phyloP scores from a whole-genome alignment of 2,888 invertebrate genomes.

The Willowsia nigromaculata region DNA sequence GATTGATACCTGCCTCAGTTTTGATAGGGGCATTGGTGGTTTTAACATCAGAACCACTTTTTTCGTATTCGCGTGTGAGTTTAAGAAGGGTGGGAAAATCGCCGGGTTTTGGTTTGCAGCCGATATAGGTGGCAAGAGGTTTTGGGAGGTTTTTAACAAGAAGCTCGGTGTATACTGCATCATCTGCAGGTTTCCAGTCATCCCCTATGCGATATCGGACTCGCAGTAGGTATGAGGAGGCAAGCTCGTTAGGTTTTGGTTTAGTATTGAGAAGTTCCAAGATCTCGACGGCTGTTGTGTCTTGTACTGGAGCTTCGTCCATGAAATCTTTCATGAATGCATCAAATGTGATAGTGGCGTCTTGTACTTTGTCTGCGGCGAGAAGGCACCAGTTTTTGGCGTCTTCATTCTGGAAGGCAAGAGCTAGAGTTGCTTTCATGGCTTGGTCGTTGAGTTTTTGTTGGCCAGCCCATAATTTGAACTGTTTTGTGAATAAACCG shows the following conservation, averaged over 20 bases:
- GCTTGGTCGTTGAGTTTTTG: background rate
- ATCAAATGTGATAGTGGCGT: background rate
- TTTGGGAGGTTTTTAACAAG: no score
- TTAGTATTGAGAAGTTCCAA: background rate
- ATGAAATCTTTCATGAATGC: background rate
- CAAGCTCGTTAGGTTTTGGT: background rate
- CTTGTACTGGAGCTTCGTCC: background rate
- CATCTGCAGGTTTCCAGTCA: constrained; percentile 19
- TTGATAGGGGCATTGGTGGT: background rate
- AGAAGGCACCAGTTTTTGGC: background rate
- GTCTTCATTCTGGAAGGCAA: constrained; percentile 18
- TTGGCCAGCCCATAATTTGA: no score
- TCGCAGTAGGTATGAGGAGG: constrained; percentile 2
- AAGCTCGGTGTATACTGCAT: background rate
- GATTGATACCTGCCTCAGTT: background rate
- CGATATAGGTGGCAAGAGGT: constrained; percentile 5
- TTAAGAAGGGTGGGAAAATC: background rate
- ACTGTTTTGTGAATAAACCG: background rate
- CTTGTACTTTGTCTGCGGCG: background rate
- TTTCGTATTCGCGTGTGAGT: constrained; percentile 2
- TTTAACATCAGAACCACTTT: background rate
- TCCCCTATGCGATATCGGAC: background rate
- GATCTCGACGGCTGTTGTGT: background rate
- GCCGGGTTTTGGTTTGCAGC: background rate
- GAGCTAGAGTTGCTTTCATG: background rate